Percentiles rank a stretch among this genome's conserved stretches.
These are phyloP conservation scores for Tribolium freemani DNA, from an alignment of 2,888 invertebrate species.

Conservation along the genomic window DNA sequence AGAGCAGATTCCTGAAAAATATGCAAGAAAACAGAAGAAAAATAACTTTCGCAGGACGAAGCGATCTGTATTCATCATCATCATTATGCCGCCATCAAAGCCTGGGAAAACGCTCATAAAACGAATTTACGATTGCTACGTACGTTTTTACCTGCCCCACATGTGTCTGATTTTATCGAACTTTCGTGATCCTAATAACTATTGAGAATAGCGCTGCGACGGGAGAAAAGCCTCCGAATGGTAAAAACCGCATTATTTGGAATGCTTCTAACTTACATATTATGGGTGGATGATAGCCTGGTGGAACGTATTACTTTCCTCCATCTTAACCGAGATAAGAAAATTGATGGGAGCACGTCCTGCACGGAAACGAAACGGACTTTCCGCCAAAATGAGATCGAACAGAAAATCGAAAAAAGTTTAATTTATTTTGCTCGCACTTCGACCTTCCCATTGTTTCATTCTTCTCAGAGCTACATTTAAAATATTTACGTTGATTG, in stretches of 20 bases:
- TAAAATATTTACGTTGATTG: too few species aligned
- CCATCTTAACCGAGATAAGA: background rate
- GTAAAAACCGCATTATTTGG: conserved; percentile 30
- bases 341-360: conserved; percentile 48
- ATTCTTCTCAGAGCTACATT: background rate
- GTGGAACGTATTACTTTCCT: conserved; percentile 15
- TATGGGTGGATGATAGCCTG: conserved; percentile 10
- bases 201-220: conserved; percentile 18
- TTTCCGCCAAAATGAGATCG: conserved; percentile 53
- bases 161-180: conserved; percentile 37
- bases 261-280: conserved; percentile 25
- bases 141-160: conserved; percentile 33
- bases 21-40: conserved; percentile 15
- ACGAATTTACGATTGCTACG: conserved; percentile 35
- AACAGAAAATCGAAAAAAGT: conserved; percentile 57
- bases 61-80: conserved; percentile 34
- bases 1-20: conserved; percentile 6
- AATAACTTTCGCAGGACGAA: conserved; percentile 6
- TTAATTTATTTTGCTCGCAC: conserved; percentile 49
- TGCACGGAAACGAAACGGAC: conserved; percentile 2
- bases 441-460: background rate
- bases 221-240: conserved; percentile 5
- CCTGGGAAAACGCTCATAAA: conserved; percentile 24
- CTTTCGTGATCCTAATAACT: conserved; percentile 35
- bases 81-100: conserved; percentile 27